Evolutionary conservation across 1,140 invertebrate genomes (phyloP).

Genomic region (Zaprionus tsacasi): DNA sequence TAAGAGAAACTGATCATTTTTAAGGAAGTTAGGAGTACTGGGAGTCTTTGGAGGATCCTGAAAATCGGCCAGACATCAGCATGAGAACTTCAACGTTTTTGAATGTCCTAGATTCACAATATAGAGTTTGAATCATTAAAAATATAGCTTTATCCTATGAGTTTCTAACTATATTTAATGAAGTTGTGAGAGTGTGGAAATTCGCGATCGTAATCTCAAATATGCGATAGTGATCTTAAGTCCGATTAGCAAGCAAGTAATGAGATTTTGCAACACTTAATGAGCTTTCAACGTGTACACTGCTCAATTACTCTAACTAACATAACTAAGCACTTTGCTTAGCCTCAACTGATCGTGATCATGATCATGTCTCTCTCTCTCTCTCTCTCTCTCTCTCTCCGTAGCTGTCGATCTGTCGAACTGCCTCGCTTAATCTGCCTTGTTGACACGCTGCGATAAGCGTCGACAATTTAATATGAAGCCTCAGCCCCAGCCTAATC

Average conservation of each 20-base stretch:
- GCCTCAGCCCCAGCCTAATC: slow-evolving; percentile 17
- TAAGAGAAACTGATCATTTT: too few relatives aligned
- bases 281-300: neutral
- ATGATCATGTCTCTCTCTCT: neutral
- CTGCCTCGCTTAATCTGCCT: slow-evolving; percentile 16
- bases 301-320: neutral
- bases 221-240: too few relatives aligned
- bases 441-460: slow-evolving; percentile 34
- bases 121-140: too few relatives aligned
- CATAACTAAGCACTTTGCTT: neutral
- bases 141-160: too few relatives aligned
- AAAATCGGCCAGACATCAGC: too few relatives aligned
- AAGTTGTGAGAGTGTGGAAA: too few relatives aligned
- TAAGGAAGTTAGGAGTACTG: too few relatives aligned
- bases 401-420: neutral
- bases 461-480: slow-evolving; percentile 18
- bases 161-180: too few relatives aligned
- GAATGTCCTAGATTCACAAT: too few relatives aligned
- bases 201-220: too few relatives aligned
- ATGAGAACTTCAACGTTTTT: too few relatives aligned
- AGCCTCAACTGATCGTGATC: neutral
- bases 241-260: neutral
- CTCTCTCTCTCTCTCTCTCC: neutral
- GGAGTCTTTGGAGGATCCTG: too few relatives aligned
- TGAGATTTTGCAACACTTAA: neutral